These are phyloP conservation scores for Muscicapa comitata DNA, from an alignment of 2,797 vertebrate species.

Conservation along the genomic window DNA sequence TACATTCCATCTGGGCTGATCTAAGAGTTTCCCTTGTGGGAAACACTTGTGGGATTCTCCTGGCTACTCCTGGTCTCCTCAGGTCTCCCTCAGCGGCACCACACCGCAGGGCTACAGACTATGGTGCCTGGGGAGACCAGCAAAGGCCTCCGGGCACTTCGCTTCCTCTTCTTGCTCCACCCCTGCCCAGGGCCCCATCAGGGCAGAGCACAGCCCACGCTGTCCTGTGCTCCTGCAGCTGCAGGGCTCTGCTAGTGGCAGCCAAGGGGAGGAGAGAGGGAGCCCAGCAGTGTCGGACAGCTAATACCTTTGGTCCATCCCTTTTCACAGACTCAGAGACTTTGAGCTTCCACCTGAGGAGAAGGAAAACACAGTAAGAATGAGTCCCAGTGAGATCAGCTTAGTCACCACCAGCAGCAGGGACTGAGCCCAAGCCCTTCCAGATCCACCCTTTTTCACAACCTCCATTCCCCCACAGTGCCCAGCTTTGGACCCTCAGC, in stretches of 20 bases:
- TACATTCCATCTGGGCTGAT: not conserved
- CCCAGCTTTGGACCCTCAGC: rapidly evolving
- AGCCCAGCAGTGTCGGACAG: not conserved
- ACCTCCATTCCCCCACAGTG: rapidly evolving
- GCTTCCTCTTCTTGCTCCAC: not conserved
- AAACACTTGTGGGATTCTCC: not conserved
- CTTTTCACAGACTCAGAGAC: slow-evolving; percentile 85
- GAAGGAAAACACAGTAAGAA: slow-evolving; percentile 1
- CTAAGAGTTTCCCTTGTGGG: not conserved
- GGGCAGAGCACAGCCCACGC: not conserved
- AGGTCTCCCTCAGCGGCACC: not conserved
- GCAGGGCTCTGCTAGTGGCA: not conserved
- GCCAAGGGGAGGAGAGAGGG: slow-evolving; percentile 40
- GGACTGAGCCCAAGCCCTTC: not conserved
- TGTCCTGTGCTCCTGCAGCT: not conserved
- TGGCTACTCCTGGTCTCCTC: not conserved
- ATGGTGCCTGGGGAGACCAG: not conserved
- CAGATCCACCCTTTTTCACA: not conserved
- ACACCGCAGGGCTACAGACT: not conserved
- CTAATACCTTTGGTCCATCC: slow-evolving; percentile 92
- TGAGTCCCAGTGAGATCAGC: not conserved
- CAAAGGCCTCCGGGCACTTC: slow-evolving; percentile 34
- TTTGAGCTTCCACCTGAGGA: slow-evolving; percentile 85
- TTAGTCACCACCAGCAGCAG: not conserved
- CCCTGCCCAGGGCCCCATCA: rapidly evolving